A percentile compares a stretch with the other conserved stretches of the same genome.
Conservation (phyloP, 2,113 vertebrate species). For the Danio rerio region GRCz12tu NC_133176.1:45878501-45879000, state of each 20-base stretch:
- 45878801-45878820: background rate
- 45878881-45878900: constrained; percentile 1
- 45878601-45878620: background rate
- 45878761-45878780: background rate
- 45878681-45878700: background rate
- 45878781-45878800: background rate
- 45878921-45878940: background rate
- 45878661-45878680: background rate
- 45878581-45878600: background rate
- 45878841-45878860: background rate
- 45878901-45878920: background rate
- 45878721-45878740: background rate
- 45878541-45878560: background rate
- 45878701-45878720: constrained; percentile 7
- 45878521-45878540: background rate
- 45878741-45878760: background rate
- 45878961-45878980: background rate
- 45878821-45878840: background rate
- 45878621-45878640: background rate
- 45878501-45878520: background rate
- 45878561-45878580: background rate
- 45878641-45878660: background rate
- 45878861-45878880: background rate
- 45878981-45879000: constrained; percentile 21
- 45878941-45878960: background rate